A percentile compares a stretch with the other conserved stretches of the same genome.
Conservation (phyloP, 2,888 invertebrate genomes). For the Noctuana brunneofusca region DNA sequence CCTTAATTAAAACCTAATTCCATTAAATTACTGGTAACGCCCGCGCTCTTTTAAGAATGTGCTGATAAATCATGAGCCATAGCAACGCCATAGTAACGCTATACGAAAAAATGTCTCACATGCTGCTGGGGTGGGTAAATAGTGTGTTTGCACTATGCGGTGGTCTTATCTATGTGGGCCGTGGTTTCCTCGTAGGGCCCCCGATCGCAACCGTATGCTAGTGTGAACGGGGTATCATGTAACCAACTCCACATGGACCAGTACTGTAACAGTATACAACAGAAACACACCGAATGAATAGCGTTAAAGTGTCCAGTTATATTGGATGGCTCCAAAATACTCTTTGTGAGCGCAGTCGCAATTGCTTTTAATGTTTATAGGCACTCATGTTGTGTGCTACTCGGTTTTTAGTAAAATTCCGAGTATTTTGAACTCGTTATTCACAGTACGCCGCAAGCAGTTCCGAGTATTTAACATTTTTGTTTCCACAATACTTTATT, state of each 20-base stretch:
- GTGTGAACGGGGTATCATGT: conserved; percentile 38
- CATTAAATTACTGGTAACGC: no score
- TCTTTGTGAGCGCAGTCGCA: conserved; percentile 39
- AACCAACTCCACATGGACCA: conserved; percentile 36
- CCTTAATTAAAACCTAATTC: no score
- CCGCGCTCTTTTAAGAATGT: no score
- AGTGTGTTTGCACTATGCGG: conserved; percentile 49
- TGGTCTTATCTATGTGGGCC: conserved; percentile 74
- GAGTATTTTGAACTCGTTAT: conserved; percentile 24
- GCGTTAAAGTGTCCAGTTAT: conserved; percentile 15
- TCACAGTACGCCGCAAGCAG: conserved; percentile 13
- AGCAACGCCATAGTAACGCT: background rate
- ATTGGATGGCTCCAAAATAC: conserved; percentile 38
- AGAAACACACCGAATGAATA: conserved; percentile 14
- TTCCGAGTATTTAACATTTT: conserved; percentile 20
- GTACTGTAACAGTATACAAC: conserved; percentile 30
- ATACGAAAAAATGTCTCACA: conserved; percentile 15
- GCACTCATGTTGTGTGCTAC: conserved; percentile 28
- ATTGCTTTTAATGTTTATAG: conserved; percentile 27
- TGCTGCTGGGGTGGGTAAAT: conserved; percentile 32
- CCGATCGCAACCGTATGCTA: conserved; percentile 55
- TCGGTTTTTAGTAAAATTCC: conserved; percentile 55
- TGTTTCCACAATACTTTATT: conserved; percentile 10
- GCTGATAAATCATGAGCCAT: background rate
- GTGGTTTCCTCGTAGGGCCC: conserved; percentile 70